Evolutionary conservation across 2,797 vertebrate genomes (phyloP).

Genomic region (Xenopus petersii): DNA sequence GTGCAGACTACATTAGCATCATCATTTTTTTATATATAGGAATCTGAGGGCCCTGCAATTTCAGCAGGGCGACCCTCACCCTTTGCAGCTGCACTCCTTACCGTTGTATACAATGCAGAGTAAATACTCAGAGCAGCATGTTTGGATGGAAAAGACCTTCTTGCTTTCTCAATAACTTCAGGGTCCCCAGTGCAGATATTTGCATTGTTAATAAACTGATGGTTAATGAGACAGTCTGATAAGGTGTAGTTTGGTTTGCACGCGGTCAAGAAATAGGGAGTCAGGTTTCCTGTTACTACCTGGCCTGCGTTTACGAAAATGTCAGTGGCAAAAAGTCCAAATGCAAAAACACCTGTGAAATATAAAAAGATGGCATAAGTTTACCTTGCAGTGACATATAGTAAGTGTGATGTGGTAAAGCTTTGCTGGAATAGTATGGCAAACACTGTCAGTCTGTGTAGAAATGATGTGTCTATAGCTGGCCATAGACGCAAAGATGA

Average conservation of each 20-base stretch:
- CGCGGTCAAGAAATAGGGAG: conserved; percentile 92
- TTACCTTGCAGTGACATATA: too few species aligned
- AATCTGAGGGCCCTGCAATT: too few species aligned
- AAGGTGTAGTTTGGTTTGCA: conserved; percentile 97
- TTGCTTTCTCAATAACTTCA: conserved; percentile 81
- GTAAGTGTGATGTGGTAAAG: too few species aligned
- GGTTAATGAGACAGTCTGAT: conserved; percentile 79
- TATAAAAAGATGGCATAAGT: conserved; percentile 11
- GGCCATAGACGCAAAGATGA: too few species aligned
- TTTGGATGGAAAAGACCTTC: conserved; percentile 94
- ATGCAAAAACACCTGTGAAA: conserved; percentile 90
- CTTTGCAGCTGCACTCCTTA: conserved; percentile 61
- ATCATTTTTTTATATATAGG: too few species aligned
- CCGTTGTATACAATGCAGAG: conserved; percentile 92
- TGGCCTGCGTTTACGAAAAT: conserved; percentile 97
- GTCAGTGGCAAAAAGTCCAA: conserved; percentile 95
- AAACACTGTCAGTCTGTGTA: too few species aligned
- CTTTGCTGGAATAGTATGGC: too few species aligned
- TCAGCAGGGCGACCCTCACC: too few species aligned
- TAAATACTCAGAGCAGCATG: conserved; percentile 94
- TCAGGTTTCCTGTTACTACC: conserved; percentile 91
- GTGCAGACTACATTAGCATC: too few species aligned
- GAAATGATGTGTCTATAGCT: too few species aligned
- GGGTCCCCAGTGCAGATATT: conserved; percentile 92
- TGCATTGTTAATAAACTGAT: conserved; percentile 86